A percentile compares a stretch with the other conserved stretches of the same genome.
These are phyloP conservation scores for Nezara viridula DNA, from an alignment of 2,888 invertebrate species.

Conservation along the genomic window DNA sequence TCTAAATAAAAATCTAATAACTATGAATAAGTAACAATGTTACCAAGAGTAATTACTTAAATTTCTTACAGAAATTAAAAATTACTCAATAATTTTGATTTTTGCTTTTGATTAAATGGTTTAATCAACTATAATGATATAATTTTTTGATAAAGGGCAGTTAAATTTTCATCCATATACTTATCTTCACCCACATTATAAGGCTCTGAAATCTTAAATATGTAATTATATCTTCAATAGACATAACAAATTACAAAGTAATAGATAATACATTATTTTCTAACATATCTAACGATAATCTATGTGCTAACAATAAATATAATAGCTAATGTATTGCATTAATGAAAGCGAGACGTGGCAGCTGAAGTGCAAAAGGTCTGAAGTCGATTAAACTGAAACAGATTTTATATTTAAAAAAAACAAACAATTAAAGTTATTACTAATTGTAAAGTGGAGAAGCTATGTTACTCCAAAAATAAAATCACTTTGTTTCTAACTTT, in stretches of 20 bases:
- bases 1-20: not conserved
- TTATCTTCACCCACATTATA: slow-evolving; percentile 27
- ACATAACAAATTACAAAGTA: slow-evolving; percentile 46
- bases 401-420: not conserved
- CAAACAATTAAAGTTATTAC: not conserved
- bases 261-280: slow-evolving; percentile 42
- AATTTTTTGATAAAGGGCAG: slow-evolving; percentile 34
- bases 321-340: slow-evolving; percentile 57
- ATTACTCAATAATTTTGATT: slow-evolving; percentile 28
- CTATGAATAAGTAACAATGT: no score
- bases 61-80: not conserved
- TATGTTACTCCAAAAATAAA: no score
- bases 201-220: slow-evolving; percentile 38
- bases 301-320: slow-evolving; percentile 59
- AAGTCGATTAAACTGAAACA: slow-evolving; percentile 55
- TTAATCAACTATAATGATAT: not conserved
- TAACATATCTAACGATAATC: slow-evolving; percentile 52
- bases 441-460: no score
- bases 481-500: no score
- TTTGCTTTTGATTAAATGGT: not conserved
- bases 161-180: not conserved
- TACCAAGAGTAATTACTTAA: not conserved
- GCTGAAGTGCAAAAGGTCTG: slow-evolving; percentile 50
- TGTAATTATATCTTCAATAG: slow-evolving; percentile 31
- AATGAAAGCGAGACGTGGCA: slow-evolving; percentile 56